Conservation (phyloP, 35 echinoderm and acorn worm genomes). For the Anneissia japonica region DNA sequence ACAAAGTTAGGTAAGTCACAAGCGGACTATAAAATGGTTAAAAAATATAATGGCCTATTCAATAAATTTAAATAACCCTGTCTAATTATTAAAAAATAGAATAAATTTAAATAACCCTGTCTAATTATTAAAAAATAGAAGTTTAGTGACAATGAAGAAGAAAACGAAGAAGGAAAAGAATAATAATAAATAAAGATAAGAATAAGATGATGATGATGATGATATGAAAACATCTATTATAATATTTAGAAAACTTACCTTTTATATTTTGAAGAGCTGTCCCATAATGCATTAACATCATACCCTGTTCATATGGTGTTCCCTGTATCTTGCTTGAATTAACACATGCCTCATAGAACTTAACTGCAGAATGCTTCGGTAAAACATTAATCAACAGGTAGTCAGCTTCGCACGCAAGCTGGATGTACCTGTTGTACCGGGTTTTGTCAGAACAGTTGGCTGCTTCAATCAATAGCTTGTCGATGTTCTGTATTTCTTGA, state of each 20-base stretch:
- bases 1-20: no score
- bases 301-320: not conserved
- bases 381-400: constrained; percentile 10
- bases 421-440: not conserved
- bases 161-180: no score
- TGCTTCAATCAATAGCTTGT: constrained; percentile 12
- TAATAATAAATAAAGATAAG: no score
- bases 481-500: constrained; percentile 1
- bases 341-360: constrained; percentile 10
- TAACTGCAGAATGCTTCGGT: not conserved
- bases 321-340: constrained; percentile 5
- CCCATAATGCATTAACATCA: not conserved
- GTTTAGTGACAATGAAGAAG: no score
- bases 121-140: no score
- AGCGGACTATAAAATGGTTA: no score
- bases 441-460: not conserved
- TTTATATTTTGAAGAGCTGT: not conserved
- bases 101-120: no score
- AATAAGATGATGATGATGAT: no score
- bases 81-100: no score
- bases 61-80: no score
- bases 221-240: no score
- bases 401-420: constrained; percentile 4
- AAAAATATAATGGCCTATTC: no score
- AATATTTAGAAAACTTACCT: not conserved